These are phyloP conservation scores for Stomatorhinus ivindoensis DNA, from an alignment of 2,113 vertebrate genomes.

Conservation along the genomic window DNA sequence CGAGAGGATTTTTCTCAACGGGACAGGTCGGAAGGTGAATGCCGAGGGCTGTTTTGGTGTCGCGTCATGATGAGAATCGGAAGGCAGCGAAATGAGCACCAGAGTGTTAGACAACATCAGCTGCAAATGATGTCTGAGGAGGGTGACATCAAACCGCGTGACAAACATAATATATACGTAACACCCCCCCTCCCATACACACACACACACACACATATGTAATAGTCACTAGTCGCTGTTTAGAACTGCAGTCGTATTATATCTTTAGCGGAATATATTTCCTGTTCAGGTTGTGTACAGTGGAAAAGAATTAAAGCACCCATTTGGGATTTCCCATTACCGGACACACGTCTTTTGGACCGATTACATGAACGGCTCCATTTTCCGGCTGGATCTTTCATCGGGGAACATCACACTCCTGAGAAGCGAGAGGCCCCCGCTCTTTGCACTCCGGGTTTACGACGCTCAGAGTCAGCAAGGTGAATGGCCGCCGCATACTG, in stretches of 20 bases:
- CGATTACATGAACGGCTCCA: slow-evolving; percentile 96
- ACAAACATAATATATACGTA: background rate
- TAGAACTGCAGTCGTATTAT: background rate
- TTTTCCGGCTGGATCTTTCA: slow-evolving; percentile 88
- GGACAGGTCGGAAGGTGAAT: slow-evolving; percentile 81
- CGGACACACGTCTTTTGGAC: slow-evolving; percentile 92
- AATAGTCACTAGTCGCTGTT: background rate
- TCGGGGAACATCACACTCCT: slow-evolving; percentile 76
- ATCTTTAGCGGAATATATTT: slow-evolving; percentile 12
- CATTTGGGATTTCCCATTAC: slow-evolving; percentile 90
- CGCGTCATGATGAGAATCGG: background rate
- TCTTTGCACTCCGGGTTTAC: slow-evolving; percentile 91
- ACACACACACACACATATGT: background rate
- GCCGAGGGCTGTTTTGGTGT: background rate
- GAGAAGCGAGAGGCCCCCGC: slow-evolving; percentile 82
- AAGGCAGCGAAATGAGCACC: background rate
- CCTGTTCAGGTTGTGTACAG: slow-evolving; percentile 79
- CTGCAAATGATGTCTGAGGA: background rate
- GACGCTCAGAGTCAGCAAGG: slow-evolving; percentile 91
- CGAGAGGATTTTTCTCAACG: slow-evolving; percentile 90
- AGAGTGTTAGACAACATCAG: background rate
- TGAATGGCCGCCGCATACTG: slow-evolving; percentile 40
- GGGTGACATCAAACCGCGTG: background rate
- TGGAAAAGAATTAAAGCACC: slow-evolving; percentile 93
- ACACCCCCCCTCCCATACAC: background rate